Evolutionary conservation across 2,113 vertebrate species (phyloP).

Genomic region (Clarias batrachus): DNA sequence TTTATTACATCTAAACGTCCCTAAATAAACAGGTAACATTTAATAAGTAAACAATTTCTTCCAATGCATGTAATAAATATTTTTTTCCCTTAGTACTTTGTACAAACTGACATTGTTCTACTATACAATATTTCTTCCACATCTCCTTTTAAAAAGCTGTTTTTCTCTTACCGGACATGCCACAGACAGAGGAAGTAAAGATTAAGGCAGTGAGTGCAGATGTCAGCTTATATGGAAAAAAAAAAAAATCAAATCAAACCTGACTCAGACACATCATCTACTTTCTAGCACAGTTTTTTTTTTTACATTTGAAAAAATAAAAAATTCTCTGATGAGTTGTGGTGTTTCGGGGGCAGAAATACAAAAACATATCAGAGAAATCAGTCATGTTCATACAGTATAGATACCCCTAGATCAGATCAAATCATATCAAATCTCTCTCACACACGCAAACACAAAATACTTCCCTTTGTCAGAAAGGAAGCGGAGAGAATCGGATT

Average conservation of each 20-base stretch:
- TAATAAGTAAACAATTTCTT: constrained; percentile 97
- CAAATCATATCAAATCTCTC: constrained; percentile 1
- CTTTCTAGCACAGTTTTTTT: constrained; percentile 58
- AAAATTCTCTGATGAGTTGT: constrained; percentile 69
- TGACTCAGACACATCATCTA: constrained; percentile 63
- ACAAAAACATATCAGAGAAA: constrained; percentile 66
- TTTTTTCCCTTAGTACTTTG: constrained; percentile 94
- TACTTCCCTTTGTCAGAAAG: constrained; percentile 62
- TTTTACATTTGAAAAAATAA: constrained; percentile 62
- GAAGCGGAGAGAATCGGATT: background rate
- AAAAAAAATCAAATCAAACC: constrained; percentile 51
- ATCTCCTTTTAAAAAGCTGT: constrained; percentile 76
- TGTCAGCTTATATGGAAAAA: constrained; percentile 64
- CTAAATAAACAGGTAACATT: constrained; percentile 99
- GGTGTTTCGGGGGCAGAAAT: constrained; percentile 63
- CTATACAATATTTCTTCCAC: constrained; percentile 81
- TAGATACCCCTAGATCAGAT: constrained; percentile 42
- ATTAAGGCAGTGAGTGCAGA: constrained; percentile 96
- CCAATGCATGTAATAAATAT: constrained; percentile 99
- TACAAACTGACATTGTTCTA: constrained; percentile 95
- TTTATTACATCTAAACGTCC: constrained; percentile 99
- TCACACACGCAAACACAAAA: constrained; percentile 9
- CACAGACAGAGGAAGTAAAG: constrained; percentile 80
- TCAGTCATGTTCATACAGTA: constrained; percentile 59
- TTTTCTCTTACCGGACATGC: constrained; percentile 85